phyloP scores from a whole-genome alignment of 2,888 invertebrate species.

The Agapostemon virescens region DNA sequence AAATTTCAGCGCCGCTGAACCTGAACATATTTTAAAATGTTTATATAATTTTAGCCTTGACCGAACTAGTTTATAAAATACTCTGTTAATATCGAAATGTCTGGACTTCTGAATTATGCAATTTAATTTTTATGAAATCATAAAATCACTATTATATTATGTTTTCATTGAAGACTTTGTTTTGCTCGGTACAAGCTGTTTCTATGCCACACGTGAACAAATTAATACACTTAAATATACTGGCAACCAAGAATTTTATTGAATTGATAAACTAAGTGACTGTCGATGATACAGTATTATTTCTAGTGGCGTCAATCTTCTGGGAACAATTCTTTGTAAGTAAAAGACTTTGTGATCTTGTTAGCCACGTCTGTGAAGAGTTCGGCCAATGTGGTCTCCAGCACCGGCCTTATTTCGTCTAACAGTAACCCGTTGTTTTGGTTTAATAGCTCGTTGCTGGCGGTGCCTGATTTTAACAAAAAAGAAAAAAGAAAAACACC shows the following conservation, averaged over 20 bases:
- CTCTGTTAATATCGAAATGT: neutral
- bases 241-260: neutral
- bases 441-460: slow-evolving; percentile 86
- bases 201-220: too few species aligned
- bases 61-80: neutral
- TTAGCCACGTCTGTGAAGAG: slow-evolving; percentile 87
- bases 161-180: neutral
- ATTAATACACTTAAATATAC: too few species aligned
- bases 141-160: too few species aligned
- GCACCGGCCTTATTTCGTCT: slow-evolving; percentile 85
- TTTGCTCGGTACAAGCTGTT: neutral
- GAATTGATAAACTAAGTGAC: neutral
- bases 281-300: neutral
- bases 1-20: neutral
- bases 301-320: neutral
- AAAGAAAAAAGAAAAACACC: neutral
- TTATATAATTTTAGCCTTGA: neutral
- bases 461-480: slow-evolving; percentile 81
- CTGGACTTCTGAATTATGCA: too few species aligned
- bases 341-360: slow-evolving; percentile 86
- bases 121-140: too few species aligned
- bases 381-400: slow-evolving; percentile 84
- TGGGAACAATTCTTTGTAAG: slow-evolving; percentile 84
- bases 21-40: neutral
- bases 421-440: slow-evolving; percentile 86